Conservation (phyloP, 2,797 vertebrate genomes). For the Danio albolineatus region DNA sequence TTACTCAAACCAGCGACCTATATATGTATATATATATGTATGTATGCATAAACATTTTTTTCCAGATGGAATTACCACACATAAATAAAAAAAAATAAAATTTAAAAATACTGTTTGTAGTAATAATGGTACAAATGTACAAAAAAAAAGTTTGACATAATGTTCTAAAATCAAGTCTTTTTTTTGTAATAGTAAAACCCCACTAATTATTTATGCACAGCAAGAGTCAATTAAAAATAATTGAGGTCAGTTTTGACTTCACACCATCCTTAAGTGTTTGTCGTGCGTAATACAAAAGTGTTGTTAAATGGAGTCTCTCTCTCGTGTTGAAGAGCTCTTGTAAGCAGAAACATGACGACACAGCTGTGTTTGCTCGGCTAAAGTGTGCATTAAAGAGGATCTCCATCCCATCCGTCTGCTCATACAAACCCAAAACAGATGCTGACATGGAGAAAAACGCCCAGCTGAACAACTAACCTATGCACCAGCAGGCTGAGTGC, state of each 20-base stretch:
- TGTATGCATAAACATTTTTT: too few species aligned
- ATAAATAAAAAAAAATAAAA: too few species aligned
- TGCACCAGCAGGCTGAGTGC: not conserved
- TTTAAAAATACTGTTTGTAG: too few species aligned
- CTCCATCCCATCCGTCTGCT: conserved; percentile 33
- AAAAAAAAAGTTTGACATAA: not conserved
- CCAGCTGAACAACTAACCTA: not conserved
- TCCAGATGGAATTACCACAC: too few species aligned
- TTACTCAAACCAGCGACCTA: too few species aligned
- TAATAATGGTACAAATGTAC: too few species aligned
- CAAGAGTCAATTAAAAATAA: not conserved
- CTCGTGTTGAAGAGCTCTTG: conserved; percentile 8
- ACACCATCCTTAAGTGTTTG: not conserved
- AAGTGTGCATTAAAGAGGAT: conserved; percentile 51
- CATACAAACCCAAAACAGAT: conserved; percentile 12
- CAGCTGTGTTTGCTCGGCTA: conserved; percentile 48
- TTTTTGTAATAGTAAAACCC: not conserved
- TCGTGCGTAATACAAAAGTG: conserved; percentile 2
- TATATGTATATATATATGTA: too few species aligned
- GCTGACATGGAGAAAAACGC: not conserved
- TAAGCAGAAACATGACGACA: conserved; percentile 31
- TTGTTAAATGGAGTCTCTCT: not conserved
- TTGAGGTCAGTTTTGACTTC: not conserved
- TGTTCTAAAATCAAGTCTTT: not conserved
- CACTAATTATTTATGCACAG: not conserved